phyloP scores from a whole-genome alignment of 2,113 vertebrate species.

The Chamaea fasciata region DNA sequence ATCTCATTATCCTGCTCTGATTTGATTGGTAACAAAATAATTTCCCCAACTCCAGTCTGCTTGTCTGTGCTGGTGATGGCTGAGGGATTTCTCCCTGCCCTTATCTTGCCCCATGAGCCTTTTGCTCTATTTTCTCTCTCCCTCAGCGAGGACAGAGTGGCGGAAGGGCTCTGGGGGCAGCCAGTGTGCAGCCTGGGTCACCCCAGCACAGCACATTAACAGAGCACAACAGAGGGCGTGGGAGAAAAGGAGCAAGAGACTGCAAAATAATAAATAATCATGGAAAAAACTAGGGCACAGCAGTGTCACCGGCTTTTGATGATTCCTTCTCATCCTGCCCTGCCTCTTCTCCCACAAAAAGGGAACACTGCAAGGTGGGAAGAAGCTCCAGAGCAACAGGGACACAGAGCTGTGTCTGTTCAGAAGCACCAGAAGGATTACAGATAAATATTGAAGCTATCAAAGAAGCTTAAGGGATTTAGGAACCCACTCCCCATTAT shows the following conservation, averaged over 20 bases:
- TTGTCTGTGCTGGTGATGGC: accelerated
- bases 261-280: slow-evolving; percentile 10
- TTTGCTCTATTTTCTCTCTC: background rate
- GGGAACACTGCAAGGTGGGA: background rate
- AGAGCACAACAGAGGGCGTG: background rate
- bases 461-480: slow-evolving; percentile 59
- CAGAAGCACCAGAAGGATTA: background rate
- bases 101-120: accelerated
- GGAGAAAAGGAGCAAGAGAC: slow-evolving; percentile 9
- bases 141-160: background rate
- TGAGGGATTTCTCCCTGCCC: background rate
- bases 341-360: background rate
- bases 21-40: background rate
- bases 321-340: background rate
- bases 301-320: background rate
- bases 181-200: background rate
- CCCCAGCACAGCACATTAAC: background rate
- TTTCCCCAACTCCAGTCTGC: background rate
- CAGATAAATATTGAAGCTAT: slow-evolving; percentile 52
- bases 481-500: slow-evolving; percentile 48
- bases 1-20: background rate
- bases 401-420: background rate
- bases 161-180: background rate
- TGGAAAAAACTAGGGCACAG: background rate
- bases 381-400: background rate